Evolutionary conservation across 2,113 vertebrate species (phyloP).

Genomic region (Laterallus jamaicensis): DNA sequence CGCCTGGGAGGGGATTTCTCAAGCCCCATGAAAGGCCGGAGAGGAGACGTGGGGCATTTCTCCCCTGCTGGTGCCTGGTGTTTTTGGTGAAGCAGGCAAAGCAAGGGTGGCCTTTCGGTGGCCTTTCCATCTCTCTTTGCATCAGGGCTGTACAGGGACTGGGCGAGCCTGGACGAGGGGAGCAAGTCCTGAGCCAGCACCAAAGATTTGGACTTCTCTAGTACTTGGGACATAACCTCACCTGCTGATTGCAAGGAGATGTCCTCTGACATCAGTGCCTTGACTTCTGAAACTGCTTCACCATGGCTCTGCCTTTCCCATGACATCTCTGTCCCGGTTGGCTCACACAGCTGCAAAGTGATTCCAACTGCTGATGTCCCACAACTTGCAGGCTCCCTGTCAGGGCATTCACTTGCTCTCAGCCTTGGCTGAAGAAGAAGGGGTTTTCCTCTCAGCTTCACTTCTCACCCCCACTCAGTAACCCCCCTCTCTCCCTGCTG

Average conservation of each 20-base stretch:
- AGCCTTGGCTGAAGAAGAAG: not conserved
- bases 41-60: fast-evolving
- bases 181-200: fast-evolving
- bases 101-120: not conserved
- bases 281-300: not conserved
- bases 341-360: not conserved
- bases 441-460: not conserved
- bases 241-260: not conserved
- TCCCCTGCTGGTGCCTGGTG: not conserved
- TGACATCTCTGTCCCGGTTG: fast-evolving
- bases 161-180: not conserved
- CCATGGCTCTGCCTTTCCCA: not conserved
- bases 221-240: fast-evolving
- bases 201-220: not conserved
- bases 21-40: not conserved
- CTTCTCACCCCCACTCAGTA: not conserved
- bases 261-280: not conserved
- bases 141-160: not conserved
- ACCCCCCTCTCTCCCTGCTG: too few species aligned
- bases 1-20: not conserved
- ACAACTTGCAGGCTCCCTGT: not conserved
- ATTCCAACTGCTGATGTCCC: not conserved
- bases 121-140: not conserved
- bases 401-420: not conserved
- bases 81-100: not conserved